Conservation (phyloP, 2,888 invertebrate genomes). For the Drosophila maculinotata region DNA sequence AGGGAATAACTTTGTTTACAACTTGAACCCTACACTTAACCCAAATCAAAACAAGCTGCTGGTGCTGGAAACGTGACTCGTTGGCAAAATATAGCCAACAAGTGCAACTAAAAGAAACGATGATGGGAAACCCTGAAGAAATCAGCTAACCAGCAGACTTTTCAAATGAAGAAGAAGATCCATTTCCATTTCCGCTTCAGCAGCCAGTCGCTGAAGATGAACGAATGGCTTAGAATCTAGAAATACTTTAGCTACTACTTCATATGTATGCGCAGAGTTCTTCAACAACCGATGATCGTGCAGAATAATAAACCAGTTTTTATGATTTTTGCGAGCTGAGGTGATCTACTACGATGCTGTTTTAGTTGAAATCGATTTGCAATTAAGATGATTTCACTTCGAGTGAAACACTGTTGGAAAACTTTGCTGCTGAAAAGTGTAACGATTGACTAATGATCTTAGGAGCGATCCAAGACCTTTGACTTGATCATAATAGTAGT, state of each 20-base stretch:
- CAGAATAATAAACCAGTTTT: constrained; percentile 71
- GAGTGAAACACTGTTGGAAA: constrained; percentile 27
- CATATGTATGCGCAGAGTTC: constrained; percentile 6
- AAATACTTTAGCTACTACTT: constrained; percentile 20
- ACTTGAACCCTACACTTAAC: constrained; percentile 72
- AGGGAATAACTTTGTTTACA: constrained; percentile 26
- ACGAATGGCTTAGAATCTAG: constrained; percentile 73
- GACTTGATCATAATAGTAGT: constrained; percentile 43
- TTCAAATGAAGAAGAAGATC: constrained; percentile 38
- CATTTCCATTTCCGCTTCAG: constrained; percentile 79
- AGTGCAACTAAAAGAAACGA: constrained; percentile 48
- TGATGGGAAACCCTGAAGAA: constrained; percentile 40
- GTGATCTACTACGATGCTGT: constrained; percentile 8
- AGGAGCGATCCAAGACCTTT: constrained; percentile 3
- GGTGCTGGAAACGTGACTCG: constrained; percentile 63
- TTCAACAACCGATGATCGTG: constrained; percentile 43
- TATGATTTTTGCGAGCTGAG: constrained; percentile 44
- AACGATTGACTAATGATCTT: constrained; percentile 50
- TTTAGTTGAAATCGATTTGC: constrained; percentile 71
- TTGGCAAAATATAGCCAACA: constrained; percentile 24
- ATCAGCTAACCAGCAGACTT: constrained; percentile 42
- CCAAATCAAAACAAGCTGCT: constrained; percentile 67
- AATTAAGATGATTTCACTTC: constrained; percentile 79
- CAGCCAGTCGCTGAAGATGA: constrained; percentile 69
- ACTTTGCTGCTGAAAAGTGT: constrained; percentile 17